A percentile compares a stretch with the other conserved stretches of the same genome.
phyloP scores from a whole-genome alignment of 2,113 vertebrate species.

The Cheirogaleus medius region DNA sequence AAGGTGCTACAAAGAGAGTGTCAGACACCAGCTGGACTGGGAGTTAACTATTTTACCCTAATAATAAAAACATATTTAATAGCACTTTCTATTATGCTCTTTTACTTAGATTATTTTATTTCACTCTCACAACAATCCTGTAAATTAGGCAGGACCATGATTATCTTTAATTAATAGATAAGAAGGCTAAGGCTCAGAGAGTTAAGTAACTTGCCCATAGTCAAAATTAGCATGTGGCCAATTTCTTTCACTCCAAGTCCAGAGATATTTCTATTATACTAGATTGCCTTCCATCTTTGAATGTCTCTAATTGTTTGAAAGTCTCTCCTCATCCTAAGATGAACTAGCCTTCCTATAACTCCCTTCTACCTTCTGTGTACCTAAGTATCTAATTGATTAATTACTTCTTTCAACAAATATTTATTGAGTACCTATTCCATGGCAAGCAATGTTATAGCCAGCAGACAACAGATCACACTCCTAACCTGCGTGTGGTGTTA shows the following conservation, averaged over 20 bases:
- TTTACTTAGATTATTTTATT: conserved; percentile 35
- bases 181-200: background rate
- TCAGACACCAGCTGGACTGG: background rate
- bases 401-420: conserved; percentile 39
- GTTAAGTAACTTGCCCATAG: background rate
- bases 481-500: background rate
- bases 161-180: conserved; percentile 32
- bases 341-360: background rate
- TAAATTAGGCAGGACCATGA: background rate
- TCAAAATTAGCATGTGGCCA: conserved; percentile 5
- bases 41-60: background rate
- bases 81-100: background rate
- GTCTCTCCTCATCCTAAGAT: background rate
- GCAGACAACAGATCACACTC: background rate
- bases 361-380: background rate
- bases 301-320: background rate
- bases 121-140: background rate
- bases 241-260: conserved; percentile 12
- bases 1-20: background rate
- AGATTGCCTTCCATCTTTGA: background rate
- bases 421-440: background rate
- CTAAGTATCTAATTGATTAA: conserved; percentile 25
- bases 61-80: background rate
- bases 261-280: background rate
- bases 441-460: background rate